Evolutionary conservation across 2,797 vertebrate genomes (phyloP), one percentile per base, ranked within the genome.

Genomic region (Bovichtus diacanthus): DNA sequence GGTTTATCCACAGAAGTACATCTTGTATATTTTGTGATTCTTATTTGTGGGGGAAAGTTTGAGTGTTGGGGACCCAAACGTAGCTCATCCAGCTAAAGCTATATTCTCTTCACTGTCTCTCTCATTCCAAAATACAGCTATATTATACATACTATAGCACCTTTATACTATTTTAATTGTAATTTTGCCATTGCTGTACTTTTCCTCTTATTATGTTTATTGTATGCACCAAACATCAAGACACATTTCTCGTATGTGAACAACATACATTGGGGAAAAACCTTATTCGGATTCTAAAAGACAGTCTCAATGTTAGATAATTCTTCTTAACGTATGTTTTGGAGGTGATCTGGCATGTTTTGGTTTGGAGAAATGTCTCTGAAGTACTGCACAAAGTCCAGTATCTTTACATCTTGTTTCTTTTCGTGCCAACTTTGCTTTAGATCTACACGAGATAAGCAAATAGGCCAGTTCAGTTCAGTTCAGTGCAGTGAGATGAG

Each of bases 401-500:
- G 8, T 3, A 18, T 50, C 9, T 11, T 23, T 25, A 21, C 19
- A 1, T 50, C 9, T n/a, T 47, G 34, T 69, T 29, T 55, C 13
- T 47, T 47, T 29, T 18, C 21, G 34, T 15, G n/a, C 34, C 6
- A 51, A 31, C 31, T 36, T 25, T 19, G n/a, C 34, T 61, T 46
- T 15, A 51, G 23, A 44, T 11, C 1, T 29, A 13, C 16, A 19
- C 5, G 10, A 62, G 39, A 5, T 34, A n/a, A 18, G 15, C 18
- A 49, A 60, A n/a, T 25, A 43, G 46, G 16, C 6, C 49, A 25
- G 9, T 59, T 70, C 13, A 65, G 47, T 78, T 85, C 25, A 44
- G 8, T 34, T n/a, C n/a, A n/a, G n/a, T 62, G 69, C 62, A 76
- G 55, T 38, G 53, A 64, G 23, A 54, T 39, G 51, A 66, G 36